Evolutionary conservation across 53 echinoderm and acorn worm species (phyloP), one percentile per base, ranked within the genome.

Genomic region (Holothuria scabra): DNA sequence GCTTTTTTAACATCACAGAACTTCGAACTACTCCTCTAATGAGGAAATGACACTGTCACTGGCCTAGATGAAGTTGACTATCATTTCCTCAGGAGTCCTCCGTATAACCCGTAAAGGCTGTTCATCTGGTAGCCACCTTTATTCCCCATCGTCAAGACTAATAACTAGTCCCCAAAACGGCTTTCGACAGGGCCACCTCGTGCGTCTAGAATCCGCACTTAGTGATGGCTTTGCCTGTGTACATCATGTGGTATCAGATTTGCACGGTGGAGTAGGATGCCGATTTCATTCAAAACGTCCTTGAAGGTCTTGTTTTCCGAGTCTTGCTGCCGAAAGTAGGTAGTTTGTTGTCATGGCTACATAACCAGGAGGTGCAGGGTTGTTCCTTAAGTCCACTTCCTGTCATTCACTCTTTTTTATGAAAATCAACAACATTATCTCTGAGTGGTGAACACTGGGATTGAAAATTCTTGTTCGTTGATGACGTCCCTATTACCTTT

Each of bases 231-330:
- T 72, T 35, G n/a, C 35, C 35, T 32, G 74, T 72, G 74, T 31
- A 32, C 32, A 72, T 35, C 74, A 72, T 72, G 74, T 35, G 9
- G 74, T 72, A 32, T 72, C 74, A 32, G 35, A 32, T 72, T 72
- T 72, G 28, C 35, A 20, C 28, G 28, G 32, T 35, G 25, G 74
- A 72, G 33, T 32, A 57, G 35, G 74, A 31, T 33, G 28, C 28
- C 35, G 74, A 72, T 72, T 32, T 38, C 31, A 72, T 38, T 35
- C 35, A 38, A 38, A 72, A 72, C 28, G 19, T 72, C 32, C 33
- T 29, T 31, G 74, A 38, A 12, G 28, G 74, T 32, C 32, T 21
- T 31, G 74, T 38, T 32, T 31, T 13, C 12, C 57, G 14, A 31
- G 37, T 72, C 13, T 57, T 57, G 13, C 58, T 57, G 20, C 13